phyloP scores from a whole-genome alignment of 1,140 invertebrate species.

The Helicorthomorpha holstii region DNA sequence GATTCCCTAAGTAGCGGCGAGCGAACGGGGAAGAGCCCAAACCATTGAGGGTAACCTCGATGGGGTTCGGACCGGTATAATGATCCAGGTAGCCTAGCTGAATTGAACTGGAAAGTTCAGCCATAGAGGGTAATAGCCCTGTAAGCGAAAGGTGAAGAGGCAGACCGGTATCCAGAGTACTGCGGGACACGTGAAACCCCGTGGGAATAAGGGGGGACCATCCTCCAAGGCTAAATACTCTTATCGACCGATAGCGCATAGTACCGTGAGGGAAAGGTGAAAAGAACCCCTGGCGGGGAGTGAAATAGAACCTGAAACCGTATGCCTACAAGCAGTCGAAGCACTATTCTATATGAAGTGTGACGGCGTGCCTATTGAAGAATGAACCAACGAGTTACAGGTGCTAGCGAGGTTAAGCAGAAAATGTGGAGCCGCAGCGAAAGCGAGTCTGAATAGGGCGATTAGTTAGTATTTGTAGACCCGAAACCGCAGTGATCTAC shows the following conservation, averaged over 20 bases:
- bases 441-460: constrained; percentile 24
- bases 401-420: constrained; percentile 19
- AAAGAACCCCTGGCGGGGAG: constrained; percentile 20
- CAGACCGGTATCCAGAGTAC: constrained; percentile 14
- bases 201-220: constrained; percentile 22
- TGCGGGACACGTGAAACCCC: constrained; percentile 19
- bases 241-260: constrained; percentile 25
- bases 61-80: too few relatives aligned
- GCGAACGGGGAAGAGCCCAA: constrained; percentile 18
- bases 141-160: constrained; percentile 13
- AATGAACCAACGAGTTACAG: constrained; percentile 23
- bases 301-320: constrained; percentile 24
- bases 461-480: constrained; percentile 19
- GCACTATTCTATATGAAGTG: constrained; percentile 8
- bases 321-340: constrained; percentile 22
- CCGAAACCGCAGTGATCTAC: constrained; percentile 24
- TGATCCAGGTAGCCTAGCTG: constrained; percentile 5
- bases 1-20: constrained; percentile 21
- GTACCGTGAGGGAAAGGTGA: constrained; percentile 21
- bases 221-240: constrained; percentile 25
- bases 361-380: constrained; percentile 25
- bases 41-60: too few relatives aligned
- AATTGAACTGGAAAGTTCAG: constrained; percentile 14
- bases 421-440: constrained; percentile 18
- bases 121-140: constrained; percentile 17